These are phyloP conservation scores for Flabesymbios commensalis DNA, from an alignment of 2,888 invertebrate species.

Conservation along the genomic window DNA sequence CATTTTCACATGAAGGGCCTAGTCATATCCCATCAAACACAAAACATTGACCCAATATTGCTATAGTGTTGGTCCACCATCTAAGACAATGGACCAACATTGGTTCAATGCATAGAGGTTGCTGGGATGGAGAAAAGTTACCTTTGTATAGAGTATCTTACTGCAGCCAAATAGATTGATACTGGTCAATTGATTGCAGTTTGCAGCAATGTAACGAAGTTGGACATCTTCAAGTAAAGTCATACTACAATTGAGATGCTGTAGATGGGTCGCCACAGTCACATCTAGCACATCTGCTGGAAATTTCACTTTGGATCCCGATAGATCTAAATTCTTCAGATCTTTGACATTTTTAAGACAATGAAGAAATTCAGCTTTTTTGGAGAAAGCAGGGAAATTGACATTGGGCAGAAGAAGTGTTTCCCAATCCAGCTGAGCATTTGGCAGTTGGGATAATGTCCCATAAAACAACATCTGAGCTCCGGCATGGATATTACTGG, in stretches of 20 bases:
- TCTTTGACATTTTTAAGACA: slow-evolving; percentile 38
- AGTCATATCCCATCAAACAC: too few relatives aligned
- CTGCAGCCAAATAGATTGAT: slow-evolving; percentile 48
- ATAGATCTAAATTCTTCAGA: slow-evolving; percentile 40
- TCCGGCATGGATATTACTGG: slow-evolving; percentile 53
- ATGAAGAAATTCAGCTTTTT: slow-evolving; percentile 40
- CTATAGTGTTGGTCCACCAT: too few relatives aligned
- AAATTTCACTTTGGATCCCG: slow-evolving; percentile 39
- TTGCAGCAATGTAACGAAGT: slow-evolving; percentile 42
- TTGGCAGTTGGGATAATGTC: slow-evolving; percentile 48
- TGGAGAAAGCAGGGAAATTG: slow-evolving; percentile 42
- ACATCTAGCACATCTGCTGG: slow-evolving; percentile 36
- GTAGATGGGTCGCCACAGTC: slow-evolving; percentile 20
- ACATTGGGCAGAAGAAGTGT: slow-evolving; percentile 49
- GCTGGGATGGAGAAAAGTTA: too few relatives aligned
- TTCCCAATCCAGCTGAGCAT: slow-evolving; percentile 39
- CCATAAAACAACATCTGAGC: slow-evolving; percentile 57
- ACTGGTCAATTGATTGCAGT: slow-evolving; percentile 48
- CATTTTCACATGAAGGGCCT: too few relatives aligned
- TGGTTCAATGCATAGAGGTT: too few relatives aligned
- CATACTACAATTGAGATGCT: slow-evolving; percentile 23
- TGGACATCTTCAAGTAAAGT: slow-evolving; percentile 8
- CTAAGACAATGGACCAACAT: too few relatives aligned
- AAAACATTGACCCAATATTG: too few relatives aligned
- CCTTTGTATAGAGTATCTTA: slow-evolving; percentile 14